Evolutionary conservation across 2,797 vertebrate species (phyloP).

Genomic region (Myoxocephalus aenaeus): DNA sequence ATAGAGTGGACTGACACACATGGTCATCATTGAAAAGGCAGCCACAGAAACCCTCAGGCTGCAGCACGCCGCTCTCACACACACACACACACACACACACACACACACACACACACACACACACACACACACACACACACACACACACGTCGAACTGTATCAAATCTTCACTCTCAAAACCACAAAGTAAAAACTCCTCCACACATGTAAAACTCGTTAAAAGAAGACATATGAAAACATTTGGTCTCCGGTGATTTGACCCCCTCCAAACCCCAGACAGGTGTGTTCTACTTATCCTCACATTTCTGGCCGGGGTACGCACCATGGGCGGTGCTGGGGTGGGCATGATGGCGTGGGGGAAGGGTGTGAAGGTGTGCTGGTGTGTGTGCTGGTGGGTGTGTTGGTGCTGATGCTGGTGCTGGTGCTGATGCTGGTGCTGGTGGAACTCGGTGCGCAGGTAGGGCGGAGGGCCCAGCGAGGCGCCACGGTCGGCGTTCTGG

Average conservation of each 20-base stretch:
- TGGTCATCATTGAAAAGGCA: constrained; percentile 62
- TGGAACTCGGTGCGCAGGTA: constrained; percentile 99
- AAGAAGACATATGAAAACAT: constrained; percentile 24
- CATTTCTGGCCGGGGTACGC: constrained; percentile 98
- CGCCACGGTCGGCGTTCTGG: constrained; percentile 94
- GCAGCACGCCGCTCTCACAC: constrained; percentile 52
- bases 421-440: constrained; percentile 96
- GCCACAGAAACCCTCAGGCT: constrained; percentile 46
- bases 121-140: constrained; percentile 61
- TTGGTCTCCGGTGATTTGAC: neutral
- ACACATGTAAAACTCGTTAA: constrained; percentile 43
- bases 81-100: constrained; percentile 68
- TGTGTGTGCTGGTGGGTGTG: constrained; percentile 99
- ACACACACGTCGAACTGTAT: constrained; percentile 30
- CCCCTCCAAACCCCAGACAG: constrained; percentile 51
- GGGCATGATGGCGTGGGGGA: constrained; percentile 98
- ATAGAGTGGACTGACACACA: constrained; percentile 68
- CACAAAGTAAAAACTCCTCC: constrained; percentile 36
- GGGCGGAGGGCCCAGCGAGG: constrained; percentile 91
- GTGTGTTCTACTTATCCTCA: constrained; percentile 95
- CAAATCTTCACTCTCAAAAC: constrained; percentile 38
- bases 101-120: constrained; percentile 68
- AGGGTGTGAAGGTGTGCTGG: constrained; percentile 99
- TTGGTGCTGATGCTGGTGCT: constrained; percentile 96
- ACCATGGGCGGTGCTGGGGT: constrained; percentile 99